Evolutionary conservation across 2,888 invertebrate genomes (phyloP).

Genomic region (Gari tellinella): DNA sequence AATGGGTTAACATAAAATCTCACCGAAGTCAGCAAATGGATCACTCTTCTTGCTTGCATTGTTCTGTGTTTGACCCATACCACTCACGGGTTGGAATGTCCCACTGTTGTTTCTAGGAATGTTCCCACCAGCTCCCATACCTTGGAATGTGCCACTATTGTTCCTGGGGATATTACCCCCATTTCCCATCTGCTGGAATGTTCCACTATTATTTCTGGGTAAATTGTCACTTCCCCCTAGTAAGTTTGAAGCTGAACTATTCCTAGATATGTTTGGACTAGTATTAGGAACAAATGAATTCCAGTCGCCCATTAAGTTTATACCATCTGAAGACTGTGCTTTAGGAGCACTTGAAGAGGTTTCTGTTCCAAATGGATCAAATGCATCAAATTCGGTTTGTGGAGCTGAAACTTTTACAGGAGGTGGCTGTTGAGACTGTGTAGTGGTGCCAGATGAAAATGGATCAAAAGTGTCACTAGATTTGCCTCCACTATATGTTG

Average conservation of each 20-base stretch:
- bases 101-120: constrained; percentile 45
- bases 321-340: constrained; percentile 35
- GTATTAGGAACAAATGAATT: constrained; percentile 53
- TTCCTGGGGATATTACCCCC: constrained; percentile 54
- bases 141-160: constrained; percentile 56
- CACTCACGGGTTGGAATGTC: constrained; percentile 50
- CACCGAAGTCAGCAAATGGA: constrained; percentile 82
- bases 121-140: constrained; percentile 32
- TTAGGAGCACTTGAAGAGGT: constrained; percentile 1
- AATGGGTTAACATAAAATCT: no score
- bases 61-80: constrained; percentile 42
- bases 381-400: constrained; percentile 47
- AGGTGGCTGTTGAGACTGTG: constrained; percentile 39
- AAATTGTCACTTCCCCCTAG: constrained; percentile 39
- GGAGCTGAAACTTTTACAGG: constrained; percentile 46
- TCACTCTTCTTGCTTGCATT: constrained; percentile 59
- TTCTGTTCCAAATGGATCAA: constrained; percentile 75
- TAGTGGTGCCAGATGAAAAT: constrained; percentile 69
- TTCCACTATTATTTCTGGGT: constrained; percentile 43
- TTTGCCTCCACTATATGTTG: constrained; percentile 17
- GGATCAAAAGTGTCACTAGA: constrained; percentile 77
- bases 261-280: constrained; percentile 62
- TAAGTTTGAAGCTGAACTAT: constrained; percentile 62
- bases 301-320: constrained; percentile 78
- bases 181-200: constrained; percentile 37